Base-by-base conservation (phyloP, 2,888 invertebrate species). In the Melitaea athalia region DNA sequence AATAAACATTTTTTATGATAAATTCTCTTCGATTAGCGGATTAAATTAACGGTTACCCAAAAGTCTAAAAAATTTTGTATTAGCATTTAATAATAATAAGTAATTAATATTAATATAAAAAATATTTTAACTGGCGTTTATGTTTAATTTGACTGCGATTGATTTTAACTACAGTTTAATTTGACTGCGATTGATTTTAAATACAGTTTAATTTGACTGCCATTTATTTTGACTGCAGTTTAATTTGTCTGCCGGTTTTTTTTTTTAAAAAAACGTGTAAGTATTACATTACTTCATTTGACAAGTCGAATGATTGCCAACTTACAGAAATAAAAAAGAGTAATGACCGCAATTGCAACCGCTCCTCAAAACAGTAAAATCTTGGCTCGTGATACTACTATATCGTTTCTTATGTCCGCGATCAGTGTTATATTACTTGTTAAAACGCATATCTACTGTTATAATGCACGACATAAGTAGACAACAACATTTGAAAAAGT, bases 321-420 rank as follows among this genome's bases (percentile, higher is more conserved):
- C 47, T 24, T 57, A 62, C 55, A 57, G 55, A 67, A 67, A 67
- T 67, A 63, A 67, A 67, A 55, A 67, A 49, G 59, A 67, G 63
- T 63, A 63, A 50, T 47, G 59, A 49, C 43, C 59, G 57, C 57
- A 67, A 67, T 59, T 63, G 59, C 67, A 49, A 63, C 31, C 49
- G 67, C 62, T 67, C 33, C 49, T 57, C 55, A 61, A 61, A 59
- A 62, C 61, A 47, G 61, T 57, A 31, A 49, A 57, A 62, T 67
- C 67, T 67, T 62, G 61, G 55, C 55, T 65, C 53, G 52, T 53
- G 50, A 65, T 65, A 31, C 43, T 63, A 53, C 59, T 64, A 53
- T 63, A 49, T 47, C 24, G 63, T 61, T 60, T 62, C 49, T 63
- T 64, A n/a, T 14, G 53, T 24, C 14, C 53, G 33, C 14, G 31